Evolutionary conservation across 2,113 vertebrate species (phyloP), one percentile per base, ranked within the genome.

Genomic region (Apteryx owenii): DNA sequence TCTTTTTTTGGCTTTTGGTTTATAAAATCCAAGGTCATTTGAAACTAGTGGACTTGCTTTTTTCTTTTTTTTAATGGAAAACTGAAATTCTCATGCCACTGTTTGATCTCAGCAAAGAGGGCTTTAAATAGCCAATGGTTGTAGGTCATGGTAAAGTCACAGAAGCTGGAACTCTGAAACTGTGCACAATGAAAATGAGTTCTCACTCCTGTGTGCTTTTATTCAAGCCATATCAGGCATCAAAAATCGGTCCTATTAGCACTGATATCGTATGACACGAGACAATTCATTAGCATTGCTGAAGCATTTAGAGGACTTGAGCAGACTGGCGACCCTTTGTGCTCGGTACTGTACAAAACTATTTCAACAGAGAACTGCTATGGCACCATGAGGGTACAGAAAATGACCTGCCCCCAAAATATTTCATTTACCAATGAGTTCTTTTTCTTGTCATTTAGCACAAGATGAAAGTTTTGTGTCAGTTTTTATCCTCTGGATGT

Each of bases 401-500:
- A 69, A 61, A 28, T 4, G 33, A 62, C 81, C 77, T 25, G 83
- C 68, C 3, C 73, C 51, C 88, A 50, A 68, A 88, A 89, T 0
- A 79, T 83, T 76, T 75, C 5, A 60, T 62, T 83, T 80, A 90
- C 58, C 81, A 88, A 4, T 17, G 73, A 96, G 80, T 5, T 9
- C 23, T n/a, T 38, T 91, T 94, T 56, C 17, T 88, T 42, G 16
- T 93, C 2, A 5, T 87, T 93, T 40, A 53, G 76, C 38, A 50
- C 19, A 87, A 95, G 44, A 31, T 72, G 81, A 58, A 95, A 91
- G 31, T 95, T 96, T 84, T 66, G 75, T 93, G 96, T 90, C 62
- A 72, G 77, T 40, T 90, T 92, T 96, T 92, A 90, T 81, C 66
- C 80, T 42, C 73, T 85, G 65, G 76, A 72, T 90, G 28, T 46